A percentile compares a stretch with the other conserved stretches of the same genome.
Conservation (phyloP, 2,113 vertebrate species). For the Syngnathus typhle region DNA sequence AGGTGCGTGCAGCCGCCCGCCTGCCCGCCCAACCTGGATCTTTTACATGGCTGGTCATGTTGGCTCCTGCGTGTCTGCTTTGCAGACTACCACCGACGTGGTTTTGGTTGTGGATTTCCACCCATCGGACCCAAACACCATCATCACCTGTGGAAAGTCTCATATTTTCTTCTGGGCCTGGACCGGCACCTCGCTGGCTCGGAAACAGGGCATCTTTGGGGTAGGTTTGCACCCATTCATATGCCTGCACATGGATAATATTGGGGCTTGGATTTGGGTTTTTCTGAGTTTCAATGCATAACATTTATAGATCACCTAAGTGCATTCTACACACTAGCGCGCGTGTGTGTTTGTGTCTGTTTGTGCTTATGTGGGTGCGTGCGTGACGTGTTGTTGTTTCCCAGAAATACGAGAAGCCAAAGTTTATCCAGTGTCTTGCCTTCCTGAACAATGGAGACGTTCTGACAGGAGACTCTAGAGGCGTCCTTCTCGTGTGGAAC, state of each 20-base stretch:
- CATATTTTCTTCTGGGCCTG: constrained; percentile 99
- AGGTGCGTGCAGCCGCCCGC: constrained; percentile 67
- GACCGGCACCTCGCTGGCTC: constrained; percentile 84
- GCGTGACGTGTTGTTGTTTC: background rate
- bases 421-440: constrained; percentile 92
- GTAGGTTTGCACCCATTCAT: constrained; percentile 49
- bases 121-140: constrained; percentile 87
- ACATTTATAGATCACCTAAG: too few species aligned
- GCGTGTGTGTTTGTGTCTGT: too few species aligned
- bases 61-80: background rate
- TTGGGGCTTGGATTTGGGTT: background rate
- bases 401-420: constrained; percentile 98
- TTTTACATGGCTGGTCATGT: background rate
- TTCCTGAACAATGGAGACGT: constrained; percentile 92
- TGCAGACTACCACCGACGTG: constrained; percentile 73
- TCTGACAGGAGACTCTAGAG: constrained; percentile 92
- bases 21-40: background rate
- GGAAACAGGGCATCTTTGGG: constrained; percentile 97
- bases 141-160: constrained; percentile 96
- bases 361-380: too few species aligned
- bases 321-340: too few species aligned
- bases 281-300: too few species aligned
- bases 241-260: too few species aligned
- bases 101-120: constrained; percentile 93
- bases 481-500: constrained; percentile 88